A percentile compares a stretch with the other conserved stretches of the same genome.
Conservation (phyloP, 2,888 invertebrate genomes). For the Malthinus flaveolus region DNA sequence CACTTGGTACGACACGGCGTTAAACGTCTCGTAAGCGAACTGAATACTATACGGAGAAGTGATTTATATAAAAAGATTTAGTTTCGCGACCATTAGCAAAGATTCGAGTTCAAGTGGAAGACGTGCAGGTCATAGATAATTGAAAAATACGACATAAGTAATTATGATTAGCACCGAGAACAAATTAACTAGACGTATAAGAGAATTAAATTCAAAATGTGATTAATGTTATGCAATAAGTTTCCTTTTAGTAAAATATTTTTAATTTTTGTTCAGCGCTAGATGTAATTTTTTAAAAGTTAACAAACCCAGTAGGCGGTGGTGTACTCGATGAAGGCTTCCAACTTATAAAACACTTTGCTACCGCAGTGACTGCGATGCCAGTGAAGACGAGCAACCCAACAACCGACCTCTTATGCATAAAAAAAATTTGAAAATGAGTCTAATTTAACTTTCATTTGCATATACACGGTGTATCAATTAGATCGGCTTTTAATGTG, state of each 20-base stretch:
- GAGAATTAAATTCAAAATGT: constrained; percentile 11
- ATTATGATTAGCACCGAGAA: constrained; percentile 42
- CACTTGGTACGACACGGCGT: constrained; percentile 23
- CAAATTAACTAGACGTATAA: constrained; percentile 37
- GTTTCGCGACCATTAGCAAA: constrained; percentile 28
- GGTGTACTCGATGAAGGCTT: constrained; percentile 18
- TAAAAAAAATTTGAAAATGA: constrained; percentile 2
- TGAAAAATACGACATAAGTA: constrained; percentile 42
- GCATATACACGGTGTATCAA: not conserved
- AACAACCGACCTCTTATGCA: not conserved
- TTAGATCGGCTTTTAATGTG: too few relatives aligned
- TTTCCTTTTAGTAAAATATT: constrained; percentile 28
- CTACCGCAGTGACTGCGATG: constrained; percentile 23
- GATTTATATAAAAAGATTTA: constrained; percentile 31
- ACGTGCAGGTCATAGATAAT: constrained; percentile 41
- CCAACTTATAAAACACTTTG: constrained; percentile 18
- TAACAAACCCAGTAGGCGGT: constrained; percentile 29
- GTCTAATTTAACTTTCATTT: not conserved
- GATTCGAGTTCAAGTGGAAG: constrained; percentile 34
- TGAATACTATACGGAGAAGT: constrained; percentile 27
- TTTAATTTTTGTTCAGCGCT: constrained; percentile 9
- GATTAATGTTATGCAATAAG: constrained; percentile 35
- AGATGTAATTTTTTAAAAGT: constrained; percentile 20
- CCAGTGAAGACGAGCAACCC: constrained; percentile 12
- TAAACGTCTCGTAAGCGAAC: constrained; percentile 29